These are phyloP conservation scores for Echinops telfairi DNA, from an alignment of 2,113 vertebrate species.

Conservation along the genomic window DNA sequence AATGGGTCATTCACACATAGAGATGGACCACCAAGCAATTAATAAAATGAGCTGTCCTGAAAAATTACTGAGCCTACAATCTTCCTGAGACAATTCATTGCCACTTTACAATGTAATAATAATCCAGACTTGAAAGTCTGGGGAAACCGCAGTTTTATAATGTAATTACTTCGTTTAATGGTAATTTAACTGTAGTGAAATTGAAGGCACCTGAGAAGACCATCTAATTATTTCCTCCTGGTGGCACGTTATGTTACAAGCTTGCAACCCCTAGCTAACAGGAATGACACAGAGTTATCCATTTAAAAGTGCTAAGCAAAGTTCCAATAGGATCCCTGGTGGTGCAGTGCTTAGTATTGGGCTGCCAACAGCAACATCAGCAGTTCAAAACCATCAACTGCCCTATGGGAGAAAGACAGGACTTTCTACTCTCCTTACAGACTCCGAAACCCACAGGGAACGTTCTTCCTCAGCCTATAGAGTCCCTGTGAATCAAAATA, in stretches of 20 bases:
- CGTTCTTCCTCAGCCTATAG: too few relatives aligned
- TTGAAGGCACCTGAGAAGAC: slow-evolving; percentile 36
- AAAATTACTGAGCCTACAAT: slow-evolving; percentile 39
- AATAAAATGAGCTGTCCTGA: slow-evolving; percentile 40
- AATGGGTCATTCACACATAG: neutral
- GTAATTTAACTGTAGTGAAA: slow-evolving; percentile 54
- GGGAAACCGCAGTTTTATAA: slow-evolving; percentile 58
- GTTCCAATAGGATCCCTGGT: too few relatives aligned
- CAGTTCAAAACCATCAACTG: too few relatives aligned
- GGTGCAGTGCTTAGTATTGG: too few relatives aligned
- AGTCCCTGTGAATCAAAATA: too few relatives aligned
- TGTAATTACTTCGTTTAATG: slow-evolving; percentile 59
- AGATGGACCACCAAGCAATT: neutral
- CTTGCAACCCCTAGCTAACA: neutral
- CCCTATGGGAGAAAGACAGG: too few relatives aligned
- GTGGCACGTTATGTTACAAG: neutral
- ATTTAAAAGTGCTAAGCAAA: neutral
- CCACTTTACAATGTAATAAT: slow-evolving; percentile 1
- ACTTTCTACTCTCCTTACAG: too few relatives aligned
- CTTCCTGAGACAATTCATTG: slow-evolving; percentile 11
- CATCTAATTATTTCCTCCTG: neutral
- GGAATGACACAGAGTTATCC: neutral
- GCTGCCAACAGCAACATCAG: too few relatives aligned
- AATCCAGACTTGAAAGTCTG: slow-evolving; percentile 41
- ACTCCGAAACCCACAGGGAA: too few relatives aligned